These are phyloP conservation scores for Aethes cnicana DNA, from an alignment of 2,888 invertebrate species.

Conservation along the genomic window DNA sequence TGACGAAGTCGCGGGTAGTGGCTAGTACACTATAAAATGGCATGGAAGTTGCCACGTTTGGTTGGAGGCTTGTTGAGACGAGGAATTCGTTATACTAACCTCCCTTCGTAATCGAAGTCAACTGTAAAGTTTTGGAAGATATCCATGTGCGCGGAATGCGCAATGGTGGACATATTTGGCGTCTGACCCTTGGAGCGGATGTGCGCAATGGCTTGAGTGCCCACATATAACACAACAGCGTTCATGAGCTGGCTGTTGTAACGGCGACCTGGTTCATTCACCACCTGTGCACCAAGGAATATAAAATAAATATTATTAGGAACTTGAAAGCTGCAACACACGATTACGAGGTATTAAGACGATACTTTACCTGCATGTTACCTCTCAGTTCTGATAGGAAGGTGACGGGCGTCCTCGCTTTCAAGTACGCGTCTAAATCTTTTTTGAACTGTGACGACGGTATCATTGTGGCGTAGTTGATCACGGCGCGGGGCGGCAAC, in stretches of 20 bases:
- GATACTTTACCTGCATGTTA: slow-evolving; percentile 87
- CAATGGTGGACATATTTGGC: slow-evolving; percentile 98
- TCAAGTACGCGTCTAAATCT: slow-evolving; percentile 97
- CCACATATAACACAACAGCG: slow-evolving; percentile 98
- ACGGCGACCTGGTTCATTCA: slow-evolving; percentile 92
- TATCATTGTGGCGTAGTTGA: slow-evolving; percentile 93
- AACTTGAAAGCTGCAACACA: too few relatives aligned
- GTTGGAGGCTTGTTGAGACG: too few relatives aligned
- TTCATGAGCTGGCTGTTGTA: slow-evolving; percentile 99
- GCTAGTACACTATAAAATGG: too few relatives aligned
- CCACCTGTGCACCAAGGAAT: slow-evolving; percentile 64
- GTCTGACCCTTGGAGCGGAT: slow-evolving; percentile 95
- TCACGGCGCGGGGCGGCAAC: slow-evolving; percentile 93
- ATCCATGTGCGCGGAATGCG: slow-evolving; percentile 99
- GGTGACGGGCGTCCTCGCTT: slow-evolving; percentile 96
- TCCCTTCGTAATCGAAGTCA: slow-evolving; percentile 98
- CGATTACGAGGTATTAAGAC: not conserved
- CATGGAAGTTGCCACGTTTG: too few relatives aligned
- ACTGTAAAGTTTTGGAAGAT: slow-evolving; percentile 99
- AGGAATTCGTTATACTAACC: too few relatives aligned
- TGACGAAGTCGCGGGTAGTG: too few relatives aligned
- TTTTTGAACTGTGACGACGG: slow-evolving; percentile 95
- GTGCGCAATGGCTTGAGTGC: slow-evolving; percentile 96
- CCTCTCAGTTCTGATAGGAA: slow-evolving; percentile 96
- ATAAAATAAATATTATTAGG: too few relatives aligned